Base-by-base conservation (phyloP, 2,113 vertebrate species). In the Penelope pileata region DNA sequence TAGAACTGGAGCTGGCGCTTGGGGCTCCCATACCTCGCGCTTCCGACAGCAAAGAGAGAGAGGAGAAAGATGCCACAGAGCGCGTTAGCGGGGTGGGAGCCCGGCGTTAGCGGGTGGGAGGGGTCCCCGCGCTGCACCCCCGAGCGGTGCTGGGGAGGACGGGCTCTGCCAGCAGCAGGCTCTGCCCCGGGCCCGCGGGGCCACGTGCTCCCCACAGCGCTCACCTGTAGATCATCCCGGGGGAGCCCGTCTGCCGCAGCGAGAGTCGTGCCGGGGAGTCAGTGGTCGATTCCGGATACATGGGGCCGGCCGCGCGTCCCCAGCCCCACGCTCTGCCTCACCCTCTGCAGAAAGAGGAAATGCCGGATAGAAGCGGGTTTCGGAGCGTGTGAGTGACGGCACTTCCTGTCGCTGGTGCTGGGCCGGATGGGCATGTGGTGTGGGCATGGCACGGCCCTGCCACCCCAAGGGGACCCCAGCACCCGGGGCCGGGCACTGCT, bases 1-100 rank as follows among this genome's bases (percentile, higher is more conserved):
- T 99, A 99, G 97, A 99, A 99, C 98, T 99, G 99, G 97, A 99
- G 99, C 98, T 99, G 99, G 82, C 99, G 98, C 98, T 99, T 99
- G 98, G 99, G 99, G 97, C 99, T 99, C 98, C 99, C 99, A 96
- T 99, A 99, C 95, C 99, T 99, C 96, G 99, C 99, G 64, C 99
- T 99, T 98, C 98, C 97, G 98, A 94, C 91, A 98, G 98, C 98
- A 97, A 92, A 92, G 96, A 75, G 86, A 97, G 94, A 96, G 91
- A 97, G 96, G 94, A 97, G 94, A 97, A 86, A 98, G 51, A 97
- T 96, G 95, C 97, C 95, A 97, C 92, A 96, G 43, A 78, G 91
- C 96, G 92, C 81, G 4, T 97, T 95, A 95, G 70, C 94, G 89
- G 66, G 29, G 56, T 26, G 82, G 62, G 74, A n/a, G n/a, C n/a